phyloP scores from a whole-genome alignment of 2,797 vertebrate genomes.

The Pachyuromys duprasi region DNA sequence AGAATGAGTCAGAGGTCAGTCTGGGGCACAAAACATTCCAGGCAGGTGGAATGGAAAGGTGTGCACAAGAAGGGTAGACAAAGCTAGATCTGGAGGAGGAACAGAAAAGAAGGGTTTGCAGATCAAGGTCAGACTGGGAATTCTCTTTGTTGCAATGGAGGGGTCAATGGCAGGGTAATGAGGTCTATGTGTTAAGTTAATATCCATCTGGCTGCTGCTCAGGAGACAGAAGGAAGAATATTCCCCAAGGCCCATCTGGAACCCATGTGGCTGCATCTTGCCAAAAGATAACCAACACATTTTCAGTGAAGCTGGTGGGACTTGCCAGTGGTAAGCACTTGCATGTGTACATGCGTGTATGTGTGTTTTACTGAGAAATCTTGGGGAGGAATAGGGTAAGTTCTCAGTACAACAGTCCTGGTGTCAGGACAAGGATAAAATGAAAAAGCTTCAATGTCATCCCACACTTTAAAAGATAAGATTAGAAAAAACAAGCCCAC shows the following conservation, averaged over 20 bases:
- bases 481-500: neutral
- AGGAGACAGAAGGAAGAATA: fast-evolving
- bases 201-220: fast-evolving
- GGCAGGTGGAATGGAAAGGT: neutral
- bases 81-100: neutral
- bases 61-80: neutral
- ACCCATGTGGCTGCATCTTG: neutral
- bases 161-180: neutral
- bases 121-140: too few relatives aligned
- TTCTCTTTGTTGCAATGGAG: neutral
- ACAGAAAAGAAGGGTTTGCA: neutral
- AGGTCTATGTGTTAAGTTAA: neutral
- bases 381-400: neutral
- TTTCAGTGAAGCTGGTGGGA: neutral
- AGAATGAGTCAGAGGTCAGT: neutral
- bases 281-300: neutral
- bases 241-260: neutral
- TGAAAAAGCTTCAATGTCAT: neutral
- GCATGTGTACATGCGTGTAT: neutral
- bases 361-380: neutral
- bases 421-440: neutral
- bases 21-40: neutral
- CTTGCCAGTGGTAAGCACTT: neutral
- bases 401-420: neutral
- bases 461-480: neutral